Conservation (phyloP, 2,888 invertebrate genomes). For the Pteria penguin region DNA sequence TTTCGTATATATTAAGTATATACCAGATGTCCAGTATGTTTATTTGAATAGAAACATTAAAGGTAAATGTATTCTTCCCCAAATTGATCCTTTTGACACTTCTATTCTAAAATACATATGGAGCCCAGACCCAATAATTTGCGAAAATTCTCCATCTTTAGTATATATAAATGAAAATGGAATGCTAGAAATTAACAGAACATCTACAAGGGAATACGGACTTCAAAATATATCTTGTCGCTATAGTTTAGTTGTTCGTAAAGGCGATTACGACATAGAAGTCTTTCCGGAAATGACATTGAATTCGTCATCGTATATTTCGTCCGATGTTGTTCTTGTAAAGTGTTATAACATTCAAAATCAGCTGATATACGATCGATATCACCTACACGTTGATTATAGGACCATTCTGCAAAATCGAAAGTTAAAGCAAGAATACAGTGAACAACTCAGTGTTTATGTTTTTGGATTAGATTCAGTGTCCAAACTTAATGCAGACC, state of each 20-base stretch:
- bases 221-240: slow-evolving; percentile 31
- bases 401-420: slow-evolving; percentile 4
- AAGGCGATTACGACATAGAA: slow-evolving; percentile 50
- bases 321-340: slow-evolving; percentile 6
- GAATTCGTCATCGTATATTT: slow-evolving; percentile 8
- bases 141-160: not conserved
- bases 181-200: slow-evolving; percentile 2
- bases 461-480: slow-evolving; percentile 24
- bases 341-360: not conserved
- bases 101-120: slow-evolving; percentile 2
- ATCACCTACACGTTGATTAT: slow-evolving; percentile 10
- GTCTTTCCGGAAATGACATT: slow-evolving; percentile 46
- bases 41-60: slow-evolving; percentile 4
- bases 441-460: slow-evolving; percentile 14
- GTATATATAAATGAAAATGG: slow-evolving; percentile 1
- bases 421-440: not conserved
- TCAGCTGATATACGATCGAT: slow-evolving; percentile 2
- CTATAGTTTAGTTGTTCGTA: slow-evolving; percentile 44
- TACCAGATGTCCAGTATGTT: not conserved
- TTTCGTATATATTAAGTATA: not conserved
- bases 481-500: slow-evolving; percentile 9
- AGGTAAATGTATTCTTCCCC: slow-evolving; percentile 6
- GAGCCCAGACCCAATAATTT: slow-evolving; percentile 3
- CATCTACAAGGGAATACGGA: not conserved
- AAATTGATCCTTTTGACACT: slow-evolving; percentile 5